Evolutionary conservation across 2,797 vertebrate genomes (phyloP).

Genomic region (Margarornis squamiger): DNA sequence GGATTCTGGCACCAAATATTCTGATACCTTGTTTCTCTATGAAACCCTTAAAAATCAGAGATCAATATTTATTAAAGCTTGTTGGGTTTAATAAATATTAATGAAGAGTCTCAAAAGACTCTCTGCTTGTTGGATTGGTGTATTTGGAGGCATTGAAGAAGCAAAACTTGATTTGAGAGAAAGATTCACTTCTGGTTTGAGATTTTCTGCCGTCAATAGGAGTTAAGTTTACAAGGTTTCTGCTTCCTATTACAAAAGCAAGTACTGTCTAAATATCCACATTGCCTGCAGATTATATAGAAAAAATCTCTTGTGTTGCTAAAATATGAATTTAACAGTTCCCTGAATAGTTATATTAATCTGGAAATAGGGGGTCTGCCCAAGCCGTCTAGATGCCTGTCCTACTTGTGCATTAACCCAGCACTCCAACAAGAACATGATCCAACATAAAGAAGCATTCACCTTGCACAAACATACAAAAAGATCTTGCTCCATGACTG

Average conservation of each 20-base stretch:
- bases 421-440: background rate
- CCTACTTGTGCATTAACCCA: background rate
- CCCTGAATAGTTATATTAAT: background rate
- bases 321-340: background rate
- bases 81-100: background rate
- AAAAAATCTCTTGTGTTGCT: background rate
- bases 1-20: background rate
- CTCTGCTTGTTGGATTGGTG: background rate
- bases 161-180: background rate
- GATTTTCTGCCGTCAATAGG: background rate
- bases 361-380: background rate
- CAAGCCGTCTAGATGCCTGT: background rate
- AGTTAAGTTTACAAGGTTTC: background rate
- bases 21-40: background rate
- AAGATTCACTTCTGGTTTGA: background rate
- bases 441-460: background rate
- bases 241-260: background rate
- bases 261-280: background rate
- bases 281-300: background rate
- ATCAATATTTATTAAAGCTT: background rate
- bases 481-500: constrained; percentile 1
- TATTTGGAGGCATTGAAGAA: background rate
- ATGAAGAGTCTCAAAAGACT: background rate
- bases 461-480: constrained; percentile 7
- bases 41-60: background rate